Evolutionary conservation across 2,888 invertebrate species (phyloP).

Genomic region (Lasioglossum leucozonium): DNA sequence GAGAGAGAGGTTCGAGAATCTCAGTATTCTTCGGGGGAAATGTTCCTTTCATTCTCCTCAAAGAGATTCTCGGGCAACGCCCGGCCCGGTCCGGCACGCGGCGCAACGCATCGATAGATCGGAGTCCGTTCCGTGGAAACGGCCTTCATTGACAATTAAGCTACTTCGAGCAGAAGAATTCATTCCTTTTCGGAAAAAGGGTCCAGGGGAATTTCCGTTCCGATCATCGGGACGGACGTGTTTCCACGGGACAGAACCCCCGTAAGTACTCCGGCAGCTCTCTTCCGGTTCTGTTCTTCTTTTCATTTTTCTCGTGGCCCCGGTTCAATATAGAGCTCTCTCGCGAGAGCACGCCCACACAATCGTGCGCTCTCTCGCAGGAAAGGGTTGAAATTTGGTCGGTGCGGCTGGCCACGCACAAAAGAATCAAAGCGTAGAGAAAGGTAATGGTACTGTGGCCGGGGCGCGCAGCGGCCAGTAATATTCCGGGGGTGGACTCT

Average conservation of each 20-base stretch:
- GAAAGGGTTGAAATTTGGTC: constrained; percentile 45
- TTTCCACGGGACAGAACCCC: neutral
- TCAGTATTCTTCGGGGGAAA: neutral
- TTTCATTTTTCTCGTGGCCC: constrained; percentile 25
- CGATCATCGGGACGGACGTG: neutral
- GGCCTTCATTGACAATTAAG: neutral
- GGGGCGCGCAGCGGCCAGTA: constrained; percentile 66
- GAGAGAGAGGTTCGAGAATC: neutral
- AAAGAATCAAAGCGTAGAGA: constrained; percentile 74
- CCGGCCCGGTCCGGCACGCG: neutral
- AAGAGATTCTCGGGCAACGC: neutral
- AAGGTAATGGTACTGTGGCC: constrained; percentile 66
- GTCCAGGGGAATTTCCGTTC: neutral
- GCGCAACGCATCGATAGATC: neutral
- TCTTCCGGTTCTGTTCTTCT: constrained; percentile 12
- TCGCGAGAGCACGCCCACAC: constrained; percentile 32
- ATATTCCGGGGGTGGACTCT: constrained; percentile 78
- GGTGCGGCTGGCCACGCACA: constrained; percentile 61
- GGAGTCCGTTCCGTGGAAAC: neutral
- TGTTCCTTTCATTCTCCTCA: neutral
- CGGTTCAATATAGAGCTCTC: constrained; percentile 39
- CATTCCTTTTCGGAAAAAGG: neutral
- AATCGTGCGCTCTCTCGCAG: constrained; percentile 38
- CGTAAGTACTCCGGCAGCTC: constrained; percentile 21
- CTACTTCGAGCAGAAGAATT: neutral